phyloP scores from a whole-genome alignment of 1,140 invertebrate species.

The Proales similis region DNA sequence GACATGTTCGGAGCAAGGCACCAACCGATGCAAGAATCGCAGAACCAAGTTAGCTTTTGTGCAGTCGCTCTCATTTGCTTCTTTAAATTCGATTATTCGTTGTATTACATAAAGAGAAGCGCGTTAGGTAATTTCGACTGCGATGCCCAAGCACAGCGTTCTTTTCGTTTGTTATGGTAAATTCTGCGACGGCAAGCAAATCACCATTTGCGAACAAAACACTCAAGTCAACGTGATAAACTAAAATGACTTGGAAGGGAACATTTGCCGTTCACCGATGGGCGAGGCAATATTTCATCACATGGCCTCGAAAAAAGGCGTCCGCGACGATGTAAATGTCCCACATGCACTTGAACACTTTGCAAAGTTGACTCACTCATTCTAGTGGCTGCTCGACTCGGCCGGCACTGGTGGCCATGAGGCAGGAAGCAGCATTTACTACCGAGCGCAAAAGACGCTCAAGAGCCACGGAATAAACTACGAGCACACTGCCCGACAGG shows the following conservation, averaged over 20 bases:
- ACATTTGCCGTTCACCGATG: constrained; percentile 36
- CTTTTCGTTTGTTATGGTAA: constrained; percentile 35
- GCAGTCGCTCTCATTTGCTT: too few species aligned
- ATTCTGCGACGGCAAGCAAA: constrained; percentile 18
- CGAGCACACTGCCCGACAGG: constrained; percentile 30
- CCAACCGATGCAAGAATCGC: too few species aligned
- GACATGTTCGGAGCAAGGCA: too few species aligned
- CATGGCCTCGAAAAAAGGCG: constrained; percentile 29
- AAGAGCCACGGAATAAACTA: constrained; percentile 17
- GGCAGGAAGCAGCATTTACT: constrained; percentile 14
- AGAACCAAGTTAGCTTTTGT: too few species aligned
- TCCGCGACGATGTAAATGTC: constrained; percentile 9
- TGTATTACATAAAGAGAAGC: too few species aligned
- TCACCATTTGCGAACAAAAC: not conserved
- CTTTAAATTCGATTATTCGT: too few species aligned
- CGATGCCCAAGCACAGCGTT: constrained; percentile 35
- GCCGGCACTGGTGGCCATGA: constrained; percentile 30
- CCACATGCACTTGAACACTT: too few species aligned
- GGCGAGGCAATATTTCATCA: constrained; percentile 35
- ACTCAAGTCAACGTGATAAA: not conserved
- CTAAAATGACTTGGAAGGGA: constrained; percentile 2
- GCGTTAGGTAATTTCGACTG: too few species aligned
- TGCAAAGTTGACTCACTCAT: too few species aligned
- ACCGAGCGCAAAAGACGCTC: not conserved
- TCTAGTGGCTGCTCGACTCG: constrained; percentile 31